Base-by-base conservation (phyloP, 2,888 invertebrate species). In the Saturnia pavonia region DNA sequence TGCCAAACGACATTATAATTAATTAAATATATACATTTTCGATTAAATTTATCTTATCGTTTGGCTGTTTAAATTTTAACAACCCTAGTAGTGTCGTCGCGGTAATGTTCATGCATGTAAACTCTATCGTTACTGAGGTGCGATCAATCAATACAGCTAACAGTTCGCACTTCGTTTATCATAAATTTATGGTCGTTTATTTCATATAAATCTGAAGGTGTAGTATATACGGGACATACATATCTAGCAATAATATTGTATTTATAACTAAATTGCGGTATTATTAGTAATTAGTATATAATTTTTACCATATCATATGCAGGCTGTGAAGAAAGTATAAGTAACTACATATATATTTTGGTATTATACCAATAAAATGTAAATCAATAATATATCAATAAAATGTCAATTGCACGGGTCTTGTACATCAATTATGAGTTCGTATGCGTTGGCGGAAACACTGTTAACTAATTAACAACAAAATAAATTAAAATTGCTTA, bases 21-120 rank as follows among this genome's bases (percentile, higher is more conserved):
- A 34, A 34, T 34, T n/a, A n/a, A n/a, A n/a, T n/a, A 34, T 34
- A 4, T 54, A 22, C 9, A 11, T 54, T 54, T 14, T 27, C 27
- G 6, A 27, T 0, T 25, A 14, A 27, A 27, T 7, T 60, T 60
- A 60, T 60, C 19, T 27, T 27, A 60, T 27, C 14, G 12, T 60
- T 27, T 22, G 0, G 14, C 6, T 60, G 12, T 60, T 1, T 14
- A 6, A 54, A 60, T 25, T 14, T 25, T 27, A 27, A 27, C 57
- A 60, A 11, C 25, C 57, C 57, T 60, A 27, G 27, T 14, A 16
- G 27, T 19, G 57, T 14, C 27, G 57, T 60, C 57, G 57, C 27
- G 57, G 25, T 40, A 65, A 65, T 65, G 65, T 40, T 65, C 65
- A 65, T 65, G 65, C 65, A 65, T 40, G 65, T 19, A 65, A 65